Evolutionary conservation across 2,113 vertebrate genomes (phyloP).

Genomic region (Chunga burmeisteri): DNA sequence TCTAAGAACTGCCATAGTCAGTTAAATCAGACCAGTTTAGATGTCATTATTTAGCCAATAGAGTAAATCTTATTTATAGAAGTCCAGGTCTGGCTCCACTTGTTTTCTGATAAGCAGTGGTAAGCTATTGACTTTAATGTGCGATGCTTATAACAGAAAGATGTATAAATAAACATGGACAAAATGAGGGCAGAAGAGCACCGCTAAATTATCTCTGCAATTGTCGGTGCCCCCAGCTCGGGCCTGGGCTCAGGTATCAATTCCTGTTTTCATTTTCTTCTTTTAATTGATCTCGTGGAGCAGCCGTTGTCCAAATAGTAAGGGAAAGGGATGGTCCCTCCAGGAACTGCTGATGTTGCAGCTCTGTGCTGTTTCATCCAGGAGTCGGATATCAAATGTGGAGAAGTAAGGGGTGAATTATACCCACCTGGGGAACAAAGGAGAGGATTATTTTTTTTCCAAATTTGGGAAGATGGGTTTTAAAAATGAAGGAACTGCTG

Average conservation of each 20-base stretch:
- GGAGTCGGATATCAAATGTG: constrained; percentile 7
- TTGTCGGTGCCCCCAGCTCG: neutral
- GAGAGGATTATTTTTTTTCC: neutral
- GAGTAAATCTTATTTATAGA: constrained; percentile 69
- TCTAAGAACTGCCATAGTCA: constrained; percentile 71
- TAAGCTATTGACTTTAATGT: constrained; percentile 54
- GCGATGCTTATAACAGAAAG: constrained; percentile 9
- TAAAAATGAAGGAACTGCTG: neutral
- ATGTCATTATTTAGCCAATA: constrained; percentile 72
- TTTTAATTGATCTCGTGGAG: constrained; percentile 33
- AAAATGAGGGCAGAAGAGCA: constrained; percentile 42
- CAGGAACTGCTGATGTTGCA: constrained; percentile 10
- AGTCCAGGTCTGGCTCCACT: constrained; percentile 63
- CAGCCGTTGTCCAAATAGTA: constrained; percentile 1
- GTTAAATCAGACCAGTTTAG: constrained; percentile 68
- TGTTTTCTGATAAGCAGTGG: constrained; percentile 62
- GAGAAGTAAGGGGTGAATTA: neutral
- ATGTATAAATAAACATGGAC: constrained; percentile 56
- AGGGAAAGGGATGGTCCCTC: constrained; percentile 19
- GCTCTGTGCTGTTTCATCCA: neutral
- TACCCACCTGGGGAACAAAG: neutral
- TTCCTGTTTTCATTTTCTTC: constrained; percentile 44
- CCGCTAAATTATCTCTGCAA: constrained; percentile 28
- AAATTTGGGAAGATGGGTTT: neutral
- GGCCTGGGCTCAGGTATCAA: constrained; percentile 13